phyloP scores from a whole-genome alignment of 2,113 vertebrate species.

The Anthoscopus minutus region DNA sequence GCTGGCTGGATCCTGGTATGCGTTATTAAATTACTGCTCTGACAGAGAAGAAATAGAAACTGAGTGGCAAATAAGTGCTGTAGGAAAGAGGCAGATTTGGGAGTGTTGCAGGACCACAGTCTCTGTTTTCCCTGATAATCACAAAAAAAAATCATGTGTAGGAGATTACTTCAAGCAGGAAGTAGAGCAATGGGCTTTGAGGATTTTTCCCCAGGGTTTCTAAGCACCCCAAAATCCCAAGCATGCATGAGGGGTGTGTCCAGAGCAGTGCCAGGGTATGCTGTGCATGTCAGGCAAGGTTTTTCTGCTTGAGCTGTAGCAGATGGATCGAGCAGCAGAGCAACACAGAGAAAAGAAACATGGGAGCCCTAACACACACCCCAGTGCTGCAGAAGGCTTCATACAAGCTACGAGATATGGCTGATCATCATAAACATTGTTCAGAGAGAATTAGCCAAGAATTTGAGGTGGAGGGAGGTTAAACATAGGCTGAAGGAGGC shows the following conservation, averaged over 20 bases:
- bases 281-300: neutral
- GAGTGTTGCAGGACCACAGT: neutral
- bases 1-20: neutral
- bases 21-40: neutral
- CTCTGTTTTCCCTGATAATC: neutral
- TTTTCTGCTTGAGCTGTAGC: neutral
- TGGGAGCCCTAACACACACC: neutral
- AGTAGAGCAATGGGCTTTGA: neutral
- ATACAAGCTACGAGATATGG: neutral
- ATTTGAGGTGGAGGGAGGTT: neutral
- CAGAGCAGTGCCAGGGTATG: neutral
- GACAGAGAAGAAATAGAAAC: neutral
- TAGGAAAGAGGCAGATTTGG: neutral
- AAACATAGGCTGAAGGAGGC: neutral
- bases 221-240: neutral
- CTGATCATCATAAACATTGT: neutral
- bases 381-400: neutral
- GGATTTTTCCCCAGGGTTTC: neutral
- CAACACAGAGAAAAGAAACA: neutral
- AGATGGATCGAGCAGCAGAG: fast-evolving
- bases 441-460: neutral
- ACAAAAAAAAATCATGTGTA: neutral
- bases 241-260: too few relatives aligned
- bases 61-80: neutral
- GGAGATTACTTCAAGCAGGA: neutral